These are phyloP conservation scores for Tragelaphus buxtoni DNA, from an alignment of 2,113 vertebrate species.

Conservation along the genomic window DNA sequence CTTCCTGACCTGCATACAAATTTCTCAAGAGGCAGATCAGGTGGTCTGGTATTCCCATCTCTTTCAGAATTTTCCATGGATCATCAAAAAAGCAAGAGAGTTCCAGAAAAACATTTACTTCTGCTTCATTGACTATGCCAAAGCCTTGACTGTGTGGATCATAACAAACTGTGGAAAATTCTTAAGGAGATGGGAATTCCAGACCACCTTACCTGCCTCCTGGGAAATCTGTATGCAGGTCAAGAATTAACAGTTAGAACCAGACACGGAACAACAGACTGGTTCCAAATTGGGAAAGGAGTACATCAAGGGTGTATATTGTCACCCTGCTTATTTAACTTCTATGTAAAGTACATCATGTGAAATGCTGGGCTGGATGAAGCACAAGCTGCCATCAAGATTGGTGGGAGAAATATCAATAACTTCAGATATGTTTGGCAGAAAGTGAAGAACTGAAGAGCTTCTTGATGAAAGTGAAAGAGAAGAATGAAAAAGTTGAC, in stretches of 20 bases:
- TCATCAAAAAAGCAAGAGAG: neutral
- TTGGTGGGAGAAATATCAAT: neutral
- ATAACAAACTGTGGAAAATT: neutral
- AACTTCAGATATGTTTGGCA: neutral
- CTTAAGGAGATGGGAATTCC: neutral
- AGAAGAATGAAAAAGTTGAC: neutral
- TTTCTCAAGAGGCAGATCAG: no score
- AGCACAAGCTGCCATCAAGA: neutral
- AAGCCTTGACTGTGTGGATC: neutral
- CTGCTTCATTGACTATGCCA: neutral
- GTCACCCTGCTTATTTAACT: neutral
- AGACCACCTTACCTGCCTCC: neutral
- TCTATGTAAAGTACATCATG: neutral
- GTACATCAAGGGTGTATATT: neutral
- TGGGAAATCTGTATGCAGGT: neutral
- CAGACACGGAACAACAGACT: neutral
- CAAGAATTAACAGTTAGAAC: neutral
- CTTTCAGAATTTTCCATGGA: neutral
- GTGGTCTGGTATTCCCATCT: no score
- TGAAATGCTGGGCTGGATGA: neutral
- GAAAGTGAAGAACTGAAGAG: neutral
- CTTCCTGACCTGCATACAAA: no score
- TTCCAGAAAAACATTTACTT: neutral
- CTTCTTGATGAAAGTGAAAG: neutral
- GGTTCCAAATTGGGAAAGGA: neutral